phyloP scores from a whole-genome alignment of 92 coral and sea anemone genomes.

The Umimayanthus chanpuru region DNA sequence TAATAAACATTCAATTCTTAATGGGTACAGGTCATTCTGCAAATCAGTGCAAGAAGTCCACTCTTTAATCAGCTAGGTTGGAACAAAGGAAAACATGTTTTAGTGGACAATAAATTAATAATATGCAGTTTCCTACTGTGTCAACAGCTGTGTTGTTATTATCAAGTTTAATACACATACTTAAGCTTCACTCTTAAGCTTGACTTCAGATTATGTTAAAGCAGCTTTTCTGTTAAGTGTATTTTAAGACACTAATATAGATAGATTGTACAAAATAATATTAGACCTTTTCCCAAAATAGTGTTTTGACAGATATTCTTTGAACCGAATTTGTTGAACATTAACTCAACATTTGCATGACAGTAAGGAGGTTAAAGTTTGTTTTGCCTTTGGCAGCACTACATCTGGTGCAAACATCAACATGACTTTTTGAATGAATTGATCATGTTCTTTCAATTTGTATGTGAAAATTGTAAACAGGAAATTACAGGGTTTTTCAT shows the following conservation, averaged over 20 bases:
- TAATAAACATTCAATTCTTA: neutral
- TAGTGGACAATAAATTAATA: neutral
- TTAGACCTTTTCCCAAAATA: neutral
- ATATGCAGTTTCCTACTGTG: neutral
- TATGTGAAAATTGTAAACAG: neutral
- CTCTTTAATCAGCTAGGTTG: no score
- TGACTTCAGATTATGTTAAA: neutral
- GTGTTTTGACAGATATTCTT: neutral
- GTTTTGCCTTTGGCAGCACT: neutral
- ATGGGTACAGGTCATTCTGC: neutral
- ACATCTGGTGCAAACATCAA: slow-evolving; percentile 6
- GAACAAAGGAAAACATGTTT: slow-evolving; percentile 6
- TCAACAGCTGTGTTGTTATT: slow-evolving; percentile 12
- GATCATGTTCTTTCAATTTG: slow-evolving; percentile 1
- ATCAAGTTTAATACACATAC: neutral
- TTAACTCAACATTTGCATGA: slow-evolving; percentile 10
- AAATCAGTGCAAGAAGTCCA: no score
- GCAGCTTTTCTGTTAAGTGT: neutral
- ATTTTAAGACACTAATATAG: neutral
- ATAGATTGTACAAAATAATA: neutral
- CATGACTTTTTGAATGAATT: neutral
- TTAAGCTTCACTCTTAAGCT: neutral
- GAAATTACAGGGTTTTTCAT: neutral
- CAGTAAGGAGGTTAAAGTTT: neutral
- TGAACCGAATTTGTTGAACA: neutral